Percentiles rank a stretch among this genome's conserved stretches.
Conservation (phyloP, 2,113 vertebrate species). For the Archocentrus centrarchus region DNA sequence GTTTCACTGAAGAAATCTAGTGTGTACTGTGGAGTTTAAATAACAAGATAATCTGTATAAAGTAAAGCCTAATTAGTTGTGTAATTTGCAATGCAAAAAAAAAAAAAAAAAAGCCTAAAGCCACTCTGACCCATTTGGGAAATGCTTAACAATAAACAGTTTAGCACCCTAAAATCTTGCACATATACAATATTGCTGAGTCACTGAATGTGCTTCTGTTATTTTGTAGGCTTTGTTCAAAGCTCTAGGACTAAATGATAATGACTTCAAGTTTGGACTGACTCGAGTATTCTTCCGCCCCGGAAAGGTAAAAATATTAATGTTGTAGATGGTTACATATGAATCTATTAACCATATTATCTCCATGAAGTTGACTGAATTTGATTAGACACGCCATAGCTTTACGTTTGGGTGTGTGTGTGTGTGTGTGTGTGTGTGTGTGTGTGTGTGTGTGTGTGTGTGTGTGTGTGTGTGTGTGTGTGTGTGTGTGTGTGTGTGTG, state of each 20-base stretch:
- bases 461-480: background rate
- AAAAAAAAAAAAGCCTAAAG: background rate
- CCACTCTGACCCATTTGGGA: constrained; percentile 12
- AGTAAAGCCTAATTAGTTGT: constrained; percentile 24
- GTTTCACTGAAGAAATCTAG: background rate
- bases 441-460: background rate
- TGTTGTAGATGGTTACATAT: background rate
- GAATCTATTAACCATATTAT: background rate
- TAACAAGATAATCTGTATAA: constrained; percentile 16
- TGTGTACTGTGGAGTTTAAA: background rate
- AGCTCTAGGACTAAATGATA: constrained; percentile 95
- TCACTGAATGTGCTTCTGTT: constrained; percentile 22
- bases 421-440: background rate
- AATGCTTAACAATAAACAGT: constrained; percentile 16
- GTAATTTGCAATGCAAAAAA: background rate
- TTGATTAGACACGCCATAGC: background rate
- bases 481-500: background rate
- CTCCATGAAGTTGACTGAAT: background rate
- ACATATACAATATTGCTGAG: constrained; percentile 9
- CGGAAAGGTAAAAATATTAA: constrained; percentile 89
- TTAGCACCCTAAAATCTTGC: background rate
- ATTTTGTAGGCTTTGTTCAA: constrained; percentile 92
- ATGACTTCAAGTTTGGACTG: constrained; percentile 97
- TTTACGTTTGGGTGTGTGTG: background rate
- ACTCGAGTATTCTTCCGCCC: constrained; percentile 98